Conservation (phyloP, 2,113 vertebrate species). For the Platysteira castanea region DNA sequence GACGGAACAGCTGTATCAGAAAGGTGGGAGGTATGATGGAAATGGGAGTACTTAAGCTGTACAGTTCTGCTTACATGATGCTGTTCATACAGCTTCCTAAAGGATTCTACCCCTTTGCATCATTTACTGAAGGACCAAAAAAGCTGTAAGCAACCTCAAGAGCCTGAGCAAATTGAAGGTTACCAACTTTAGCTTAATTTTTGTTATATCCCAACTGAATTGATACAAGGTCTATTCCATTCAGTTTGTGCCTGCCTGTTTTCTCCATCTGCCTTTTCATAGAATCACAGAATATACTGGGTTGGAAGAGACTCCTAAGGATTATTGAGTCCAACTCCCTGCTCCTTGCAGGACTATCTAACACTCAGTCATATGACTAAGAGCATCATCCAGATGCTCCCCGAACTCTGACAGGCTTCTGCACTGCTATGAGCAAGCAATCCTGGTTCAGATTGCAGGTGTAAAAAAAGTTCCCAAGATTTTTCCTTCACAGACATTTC, state of each 20-base stretch:
- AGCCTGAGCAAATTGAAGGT: neutral
- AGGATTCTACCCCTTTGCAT: neutral
- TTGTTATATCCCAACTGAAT: neutral
- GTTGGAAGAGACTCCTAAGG: neutral
- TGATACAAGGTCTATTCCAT: neutral
- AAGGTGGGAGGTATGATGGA: neutral
- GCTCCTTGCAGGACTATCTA: neutral
- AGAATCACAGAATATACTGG: neutral
- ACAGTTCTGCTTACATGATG: neutral
- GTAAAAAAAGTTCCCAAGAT: neutral
- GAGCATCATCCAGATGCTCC: neutral
- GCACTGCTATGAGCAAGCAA: neutral
- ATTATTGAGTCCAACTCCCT: neutral
- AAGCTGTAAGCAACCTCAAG: neutral
- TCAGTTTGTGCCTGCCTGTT: neutral
- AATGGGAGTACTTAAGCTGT: neutral
- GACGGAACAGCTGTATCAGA: neutral
- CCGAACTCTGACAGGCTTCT: neutral
- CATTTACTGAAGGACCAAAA: neutral
- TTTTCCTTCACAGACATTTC: neutral
- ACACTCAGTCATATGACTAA: neutral
- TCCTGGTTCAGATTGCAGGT: neutral
- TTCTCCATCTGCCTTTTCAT: neutral
- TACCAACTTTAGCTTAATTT: neutral
- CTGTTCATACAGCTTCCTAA: neutral